These are phyloP conservation scores for Drosophila nr. fundita DNA, from an alignment of 2,888 invertebrate species.

Conservation along the genomic window DNA sequence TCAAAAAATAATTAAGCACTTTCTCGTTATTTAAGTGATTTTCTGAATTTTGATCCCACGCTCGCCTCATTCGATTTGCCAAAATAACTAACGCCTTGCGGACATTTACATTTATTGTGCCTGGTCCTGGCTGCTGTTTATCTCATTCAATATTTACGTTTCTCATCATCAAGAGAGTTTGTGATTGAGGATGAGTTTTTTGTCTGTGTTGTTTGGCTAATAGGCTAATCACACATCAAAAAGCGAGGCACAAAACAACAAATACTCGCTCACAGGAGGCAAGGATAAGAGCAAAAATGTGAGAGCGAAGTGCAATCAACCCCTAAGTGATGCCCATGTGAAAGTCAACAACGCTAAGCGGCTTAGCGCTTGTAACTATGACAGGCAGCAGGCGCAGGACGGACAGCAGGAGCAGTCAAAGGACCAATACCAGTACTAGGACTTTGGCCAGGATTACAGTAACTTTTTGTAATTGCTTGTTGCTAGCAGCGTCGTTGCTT, in stretches of 20 bases:
- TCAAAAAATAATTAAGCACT: background rate
- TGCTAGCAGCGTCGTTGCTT: slow-evolving; percentile 61
- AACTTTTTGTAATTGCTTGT: slow-evolving; percentile 83
- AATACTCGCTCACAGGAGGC: slow-evolving; percentile 35
- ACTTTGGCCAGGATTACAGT: slow-evolving; percentile 66
- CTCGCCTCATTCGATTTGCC: slow-evolving; percentile 33
- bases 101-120: slow-evolving; percentile 59
- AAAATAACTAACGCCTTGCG: slow-evolving; percentile 64
- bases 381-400: slow-evolving; percentile 52
- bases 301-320: slow-evolving; percentile 40
- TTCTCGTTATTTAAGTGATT: too few species aligned
- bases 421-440: slow-evolving; percentile 36
- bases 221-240: slow-evolving; percentile 82
- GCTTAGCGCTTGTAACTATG: slow-evolving; percentile 82
- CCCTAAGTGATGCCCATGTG: slow-evolving; percentile 80
- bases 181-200: slow-evolving; percentile 33
- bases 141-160: slow-evolving; percentile 75
- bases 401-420: slow-evolving; percentile 17
- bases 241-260: slow-evolving; percentile 65
- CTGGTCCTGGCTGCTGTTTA: slow-evolving; percentile 47
- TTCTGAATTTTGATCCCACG: slow-evolving; percentile 60
- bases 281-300: slow-evolving; percentile 43
- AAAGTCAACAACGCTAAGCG: slow-evolving; percentile 84
- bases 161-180: slow-evolving; percentile 75
- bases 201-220: slow-evolving; percentile 69